Base-by-base conservation (phyloP, 2,888 invertebrate genomes). In the Orthosia incerta region DNA sequence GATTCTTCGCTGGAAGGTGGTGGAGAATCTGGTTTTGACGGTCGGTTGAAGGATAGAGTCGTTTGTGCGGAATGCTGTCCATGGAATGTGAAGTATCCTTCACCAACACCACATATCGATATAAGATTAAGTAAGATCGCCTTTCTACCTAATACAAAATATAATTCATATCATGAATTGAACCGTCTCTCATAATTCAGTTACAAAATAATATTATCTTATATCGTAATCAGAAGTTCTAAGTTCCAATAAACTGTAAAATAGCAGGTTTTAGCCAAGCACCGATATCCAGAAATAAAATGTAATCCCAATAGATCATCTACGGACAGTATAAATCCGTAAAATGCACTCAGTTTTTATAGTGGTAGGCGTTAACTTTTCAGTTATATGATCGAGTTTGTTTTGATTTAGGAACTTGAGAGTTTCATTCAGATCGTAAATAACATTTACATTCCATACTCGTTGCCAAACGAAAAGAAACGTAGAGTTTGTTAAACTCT, bases 381-480 rank as follows among this genome's bases (percentile, higher is more conserved):
- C n/a, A 48, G 50, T 57, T 23, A 46, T 39, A 15, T 53, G 23
- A 48, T 39, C 31, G 20, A 45, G 18, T 64, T 79, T 61, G 51
- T 61, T 79, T 74, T 15, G n/a, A 18, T 53, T 60, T 50, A 31
- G 12, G 55, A 63, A 64, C 26, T 60, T 46, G 16, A 13, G n/a
- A 50, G 16, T 50, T 80, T 31, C 23, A 65, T 60, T 65, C 62
- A 59, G 23, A 51, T 50, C 65, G 31, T 60, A 71, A 80, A 79
- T 66, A 63, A 64, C 18, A 59, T 75, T 80, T 66, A 51, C 65
- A 69, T 61, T 1, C n/a, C 23, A 48, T 71, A 56, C 15, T 67
- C 66, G 55, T 51, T 77, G 83, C 76, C 73, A 80, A 83, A 83
- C 39, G n/a, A n/a, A n/a, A n/a, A n/a, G n/a, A n/a, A n/a, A n/a